phyloP scores from a whole-genome alignment of 2,888 invertebrate genomes.

The Suillia variegata region DNA sequence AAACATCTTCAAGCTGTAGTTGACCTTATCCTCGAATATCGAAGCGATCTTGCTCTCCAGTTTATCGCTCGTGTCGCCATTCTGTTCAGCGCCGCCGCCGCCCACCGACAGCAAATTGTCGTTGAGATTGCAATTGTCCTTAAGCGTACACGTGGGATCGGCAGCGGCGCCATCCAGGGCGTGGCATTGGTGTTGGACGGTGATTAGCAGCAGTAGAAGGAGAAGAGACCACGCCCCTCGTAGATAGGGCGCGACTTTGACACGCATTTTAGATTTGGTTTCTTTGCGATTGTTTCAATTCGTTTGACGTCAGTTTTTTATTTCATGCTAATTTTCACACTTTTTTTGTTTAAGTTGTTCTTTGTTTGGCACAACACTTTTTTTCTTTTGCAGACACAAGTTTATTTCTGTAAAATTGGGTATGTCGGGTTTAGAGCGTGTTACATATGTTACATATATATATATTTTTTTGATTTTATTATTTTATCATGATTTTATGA shows the following conservation, averaged over 20 bases:
- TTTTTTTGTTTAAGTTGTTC: not conserved
- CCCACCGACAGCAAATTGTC: constrained; percentile 45
- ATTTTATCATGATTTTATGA: too few relatives aligned
- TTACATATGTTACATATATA: too few relatives aligned
- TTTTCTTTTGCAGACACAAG: not conserved
- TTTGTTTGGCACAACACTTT: constrained; percentile 2
- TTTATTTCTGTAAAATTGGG: not conserved
- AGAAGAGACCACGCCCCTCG: constrained; percentile 4
- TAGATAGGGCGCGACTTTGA: constrained; percentile 14
- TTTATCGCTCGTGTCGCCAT: constrained; percentile 38
- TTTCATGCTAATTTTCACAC: constrained; percentile 5
- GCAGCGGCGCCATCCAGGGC: constrained; percentile 35
- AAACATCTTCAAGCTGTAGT: constrained; percentile 54
- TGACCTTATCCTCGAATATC: constrained; percentile 58
- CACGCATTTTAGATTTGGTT: constrained; percentile 13
- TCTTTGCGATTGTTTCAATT: constrained; percentile 9
- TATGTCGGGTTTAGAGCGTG: not conserved
- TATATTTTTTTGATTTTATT: too few relatives aligned
- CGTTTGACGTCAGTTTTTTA: too few relatives aligned
- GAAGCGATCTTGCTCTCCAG: constrained; percentile 54
- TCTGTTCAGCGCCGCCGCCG: constrained; percentile 18
- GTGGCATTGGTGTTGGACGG: constrained; percentile 10
- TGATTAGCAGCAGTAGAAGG: not conserved
- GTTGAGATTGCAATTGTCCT: constrained; percentile 54
- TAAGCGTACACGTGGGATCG: constrained; percentile 51